Evolutionary conservation across 2,797 vertebrate species (phyloP).

Genomic region (Bovichtus variegatus): DNA sequence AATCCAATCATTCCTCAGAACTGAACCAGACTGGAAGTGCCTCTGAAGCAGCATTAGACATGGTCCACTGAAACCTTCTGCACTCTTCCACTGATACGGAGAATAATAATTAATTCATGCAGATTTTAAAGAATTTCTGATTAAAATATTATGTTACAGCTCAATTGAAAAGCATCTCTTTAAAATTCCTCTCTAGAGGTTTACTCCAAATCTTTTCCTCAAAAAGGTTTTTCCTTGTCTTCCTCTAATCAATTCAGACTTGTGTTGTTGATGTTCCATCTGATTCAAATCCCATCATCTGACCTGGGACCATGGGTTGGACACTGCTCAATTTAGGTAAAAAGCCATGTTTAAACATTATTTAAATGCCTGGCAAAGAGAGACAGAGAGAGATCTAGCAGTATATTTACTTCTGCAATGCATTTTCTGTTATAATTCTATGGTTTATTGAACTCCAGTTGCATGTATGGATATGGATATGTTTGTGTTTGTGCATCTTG

Average conservation of each 20-base stretch:
- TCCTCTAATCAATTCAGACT: not conserved
- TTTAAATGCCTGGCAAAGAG: not conserved
- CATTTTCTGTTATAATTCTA: not conserved
- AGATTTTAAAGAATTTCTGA: slow-evolving; percentile 51
- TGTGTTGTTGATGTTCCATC: not conserved
- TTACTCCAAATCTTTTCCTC: not conserved
- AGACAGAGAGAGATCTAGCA: not conserved
- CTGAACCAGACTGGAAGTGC: slow-evolving; percentile 37
- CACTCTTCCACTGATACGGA: slow-evolving; percentile 40
- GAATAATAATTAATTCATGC: slow-evolving; percentile 46
- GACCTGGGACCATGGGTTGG: not conserved
- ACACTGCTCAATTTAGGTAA: not conserved
- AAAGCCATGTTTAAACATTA: not conserved
- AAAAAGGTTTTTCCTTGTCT: not conserved
- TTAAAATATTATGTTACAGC: slow-evolving; percentile 50
- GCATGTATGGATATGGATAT: not conserved
- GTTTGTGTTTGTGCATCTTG: not conserved
- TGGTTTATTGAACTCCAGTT: not conserved
- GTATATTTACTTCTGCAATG: not conserved
- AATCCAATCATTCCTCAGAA: slow-evolving; percentile 40
- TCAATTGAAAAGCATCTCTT: slow-evolving; percentile 11
- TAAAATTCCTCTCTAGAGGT: slow-evolving; percentile 27
- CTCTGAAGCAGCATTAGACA: slow-evolving; percentile 55
- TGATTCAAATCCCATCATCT: not conserved
- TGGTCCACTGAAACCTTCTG: slow-evolving; percentile 37